Base-by-base conservation (phyloP, 2,797 vertebrate species). In the Amblyraja radiata region DNA sequence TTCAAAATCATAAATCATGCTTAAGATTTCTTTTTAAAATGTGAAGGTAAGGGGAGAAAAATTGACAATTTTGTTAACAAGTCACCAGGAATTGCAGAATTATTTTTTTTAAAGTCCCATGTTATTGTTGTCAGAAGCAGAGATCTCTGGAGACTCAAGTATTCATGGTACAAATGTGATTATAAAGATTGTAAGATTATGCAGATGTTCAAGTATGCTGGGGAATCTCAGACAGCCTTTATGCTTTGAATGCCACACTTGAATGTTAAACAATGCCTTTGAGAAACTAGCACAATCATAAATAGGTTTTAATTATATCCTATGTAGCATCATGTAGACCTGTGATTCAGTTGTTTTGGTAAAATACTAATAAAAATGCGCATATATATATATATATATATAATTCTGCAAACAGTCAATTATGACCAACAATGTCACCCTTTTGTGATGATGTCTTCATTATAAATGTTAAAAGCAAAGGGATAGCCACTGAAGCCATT, bases 1-100 rank as follows among this genome's bases (percentile, higher is more conserved):
- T 94, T 96, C 95, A 96, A 95, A 96, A 96, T 94, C 95, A 96
- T 96, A 96, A 97, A 96, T 96, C 95, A 96, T 95, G 71, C 93
- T 94, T 93, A 91, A 93, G 94, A 93, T 93, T 93, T 81, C 11
- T 39, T 81, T 95, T 94, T 93, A 93, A 95, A 94, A 90, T 93
- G 93, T 46, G 36, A 93, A 68, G 90, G 71, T 92, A 58, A 92
- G 93, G 93, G 94, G 93, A 77, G 93, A 93, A 21, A 58, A 63
- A 93, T 81, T 54, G 74, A 92, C 68, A 74, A 93, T 73, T 58
- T 90, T 93, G 61, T 94, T 63, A 95, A 93, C 21, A 74, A 92
- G 90, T 92, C 71, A 73, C 71, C 10, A 76, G 46, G 73, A 92
- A 92, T 92, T 92, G 39, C 46, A 92, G 25, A 58, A 92, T 92